Percentiles rank a stretch among this genome's conserved stretches.
Evolutionary conservation across 1,140 invertebrate species (phyloP).

Genomic region (Anthonomus grandis): DNA sequence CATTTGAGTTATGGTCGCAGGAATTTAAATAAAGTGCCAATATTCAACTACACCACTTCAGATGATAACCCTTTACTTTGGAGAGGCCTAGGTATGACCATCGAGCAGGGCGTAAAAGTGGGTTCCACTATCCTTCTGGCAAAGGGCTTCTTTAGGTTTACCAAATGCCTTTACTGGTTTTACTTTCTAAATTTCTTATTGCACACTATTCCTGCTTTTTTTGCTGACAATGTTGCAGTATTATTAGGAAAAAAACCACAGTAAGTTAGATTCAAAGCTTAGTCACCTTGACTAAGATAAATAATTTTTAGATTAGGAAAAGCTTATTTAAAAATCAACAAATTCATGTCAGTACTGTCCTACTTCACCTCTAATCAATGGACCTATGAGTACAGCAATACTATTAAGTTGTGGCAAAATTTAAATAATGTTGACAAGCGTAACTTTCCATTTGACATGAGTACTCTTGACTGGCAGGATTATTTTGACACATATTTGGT

Average conservation of each 20-base stretch:
- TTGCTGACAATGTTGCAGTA: constrained; percentile 52
- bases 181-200: constrained; percentile 52
- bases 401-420: constrained; percentile 52
- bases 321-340: constrained; percentile 65
- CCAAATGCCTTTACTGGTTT: constrained; percentile 52
- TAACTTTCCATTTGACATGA: constrained; percentile 59
- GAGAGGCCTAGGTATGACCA: constrained; percentile 50
- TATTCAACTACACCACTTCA: constrained; percentile 69
- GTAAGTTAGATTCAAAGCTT: constrained; percentile 9
- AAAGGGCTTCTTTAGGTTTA: constrained; percentile 57
- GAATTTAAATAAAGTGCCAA: constrained; percentile 42
- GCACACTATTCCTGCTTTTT: constrained; percentile 59
- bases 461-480: constrained; percentile 56
- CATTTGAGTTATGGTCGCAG: neutral
- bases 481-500: constrained; percentile 60
- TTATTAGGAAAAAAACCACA: neutral
- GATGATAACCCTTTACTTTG: constrained; percentile 64
- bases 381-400: constrained; percentile 62
- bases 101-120: constrained; percentile 1
- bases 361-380: constrained; percentile 67
- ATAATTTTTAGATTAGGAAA: constrained; percentile 56
- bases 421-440: constrained; percentile 56
- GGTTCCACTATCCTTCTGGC: constrained; percentile 44
- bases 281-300: neutral
- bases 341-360: constrained; percentile 61